phyloP scores from a whole-genome alignment of 1,140 invertebrate genomes.

The Chironomus tepperi region DNA sequence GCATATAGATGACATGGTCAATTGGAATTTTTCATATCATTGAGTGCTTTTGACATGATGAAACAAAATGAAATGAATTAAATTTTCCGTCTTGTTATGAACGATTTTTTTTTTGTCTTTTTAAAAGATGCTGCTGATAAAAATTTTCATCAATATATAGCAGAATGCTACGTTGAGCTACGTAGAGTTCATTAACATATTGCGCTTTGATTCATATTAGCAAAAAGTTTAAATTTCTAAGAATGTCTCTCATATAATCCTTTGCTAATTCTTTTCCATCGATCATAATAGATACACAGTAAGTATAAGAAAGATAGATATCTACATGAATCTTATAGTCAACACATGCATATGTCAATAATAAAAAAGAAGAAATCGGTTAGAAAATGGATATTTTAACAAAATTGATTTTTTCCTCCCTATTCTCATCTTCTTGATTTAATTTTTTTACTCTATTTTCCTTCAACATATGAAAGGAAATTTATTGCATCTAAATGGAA shows the following conservation, averaged over 20 bases:
- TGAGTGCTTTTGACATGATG: neutral
- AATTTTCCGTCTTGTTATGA: too few relatives aligned
- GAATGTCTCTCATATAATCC: too few relatives aligned
- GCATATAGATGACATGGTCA: constrained; percentile 12
- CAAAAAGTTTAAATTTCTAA: too few relatives aligned
- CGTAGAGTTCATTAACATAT: too few relatives aligned
- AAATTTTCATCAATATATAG: too few relatives aligned
- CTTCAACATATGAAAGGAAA: constrained; percentile 3
- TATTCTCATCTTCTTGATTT: neutral
- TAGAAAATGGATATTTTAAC: constrained; percentile 9
- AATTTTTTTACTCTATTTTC: neutral
- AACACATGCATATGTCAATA: constrained; percentile 12
- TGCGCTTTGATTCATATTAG: too few relatives aligned
- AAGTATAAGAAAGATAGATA: neutral
- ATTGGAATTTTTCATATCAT: neutral
- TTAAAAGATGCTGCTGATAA: too few relatives aligned
- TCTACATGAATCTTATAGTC: neutral
- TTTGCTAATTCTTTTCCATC: neutral
- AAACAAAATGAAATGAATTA: too few relatives aligned
- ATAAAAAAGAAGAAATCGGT: neutral
- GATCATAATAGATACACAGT: neutral
- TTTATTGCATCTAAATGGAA: constrained; percentile 13
- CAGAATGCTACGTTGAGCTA: too few relatives aligned
- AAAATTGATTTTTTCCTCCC: neutral
- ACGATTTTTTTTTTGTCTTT: too few relatives aligned